A percentile compares a stretch with the other conserved stretches of the same genome.
Conservation (phyloP, 2,113 vertebrate genomes). For the Periophthalmodon schlosseri region DNA sequence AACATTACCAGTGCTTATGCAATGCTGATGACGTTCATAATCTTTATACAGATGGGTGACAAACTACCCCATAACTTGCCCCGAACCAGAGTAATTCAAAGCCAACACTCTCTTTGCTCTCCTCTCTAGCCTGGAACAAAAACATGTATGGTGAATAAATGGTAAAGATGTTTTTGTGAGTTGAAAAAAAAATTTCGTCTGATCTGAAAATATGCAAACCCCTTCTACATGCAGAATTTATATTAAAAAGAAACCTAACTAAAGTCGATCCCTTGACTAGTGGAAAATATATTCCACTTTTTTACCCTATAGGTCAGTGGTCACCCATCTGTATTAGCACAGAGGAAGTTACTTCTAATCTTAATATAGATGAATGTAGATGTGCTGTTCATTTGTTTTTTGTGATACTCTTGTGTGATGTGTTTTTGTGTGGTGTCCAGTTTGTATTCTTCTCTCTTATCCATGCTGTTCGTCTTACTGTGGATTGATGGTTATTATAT, state of each 20-base stretch:
- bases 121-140: neutral
- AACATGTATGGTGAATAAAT: neutral
- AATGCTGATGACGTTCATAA: neutral
- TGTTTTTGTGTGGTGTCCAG: neutral
- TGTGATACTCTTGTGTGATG: neutral
- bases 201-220: too few relatives aligned
- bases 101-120: neutral
- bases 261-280: neutral
- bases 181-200: too few relatives aligned
- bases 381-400: neutral
- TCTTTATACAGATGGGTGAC: conserved; percentile 3
- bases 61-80: neutral
- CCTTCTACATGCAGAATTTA: too few relatives aligned
- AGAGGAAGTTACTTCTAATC: neutral
- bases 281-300: neutral
- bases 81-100: neutral
- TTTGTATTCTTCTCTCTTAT: neutral
- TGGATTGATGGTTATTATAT: neutral
- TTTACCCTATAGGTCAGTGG: neutral
- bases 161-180: neutral
- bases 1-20: neutral
- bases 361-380: neutral
- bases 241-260: neutral
- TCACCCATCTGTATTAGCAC: conserved; percentile 4
- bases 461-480: neutral